Percentiles rank a stretch among this genome's conserved stretches.
Evolutionary conservation across 1,140 invertebrate species (phyloP).

Genomic region (Doryteuthis pealeii): DNA sequence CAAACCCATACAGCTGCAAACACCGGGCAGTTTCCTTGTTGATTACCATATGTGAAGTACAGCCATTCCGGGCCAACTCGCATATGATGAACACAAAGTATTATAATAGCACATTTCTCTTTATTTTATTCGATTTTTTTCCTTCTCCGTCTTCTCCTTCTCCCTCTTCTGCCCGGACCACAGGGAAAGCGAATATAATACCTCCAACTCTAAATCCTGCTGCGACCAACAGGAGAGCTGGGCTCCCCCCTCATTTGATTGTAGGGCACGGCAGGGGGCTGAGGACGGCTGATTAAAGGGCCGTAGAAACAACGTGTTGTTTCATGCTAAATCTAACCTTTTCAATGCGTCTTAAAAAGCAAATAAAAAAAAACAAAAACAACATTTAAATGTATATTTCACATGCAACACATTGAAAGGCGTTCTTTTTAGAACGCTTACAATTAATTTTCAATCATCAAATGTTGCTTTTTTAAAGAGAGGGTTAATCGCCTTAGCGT

Average conservation of each 20-base stretch:
- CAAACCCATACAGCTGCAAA: conserved; percentile 7
- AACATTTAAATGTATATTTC: no score
- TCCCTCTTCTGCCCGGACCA: neutral
- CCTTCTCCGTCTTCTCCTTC: neutral
- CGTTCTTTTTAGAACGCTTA: no score
- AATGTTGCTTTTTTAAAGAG: no score
- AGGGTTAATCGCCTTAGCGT: no score
- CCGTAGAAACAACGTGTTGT: neutral
- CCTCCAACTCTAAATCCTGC: conserved; percentile 5
- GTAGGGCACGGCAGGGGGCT: neutral
- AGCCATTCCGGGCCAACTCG: neutral
- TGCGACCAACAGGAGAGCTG: conserved; percentile 6
- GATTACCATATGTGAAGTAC: neutral
- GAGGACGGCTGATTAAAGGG: conserved; percentile 1
- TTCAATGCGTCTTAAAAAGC: neutral
- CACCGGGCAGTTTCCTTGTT: neutral
- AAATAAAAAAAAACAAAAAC: neutral
- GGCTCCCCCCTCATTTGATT: conserved; percentile 3
- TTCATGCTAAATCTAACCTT: neutral
- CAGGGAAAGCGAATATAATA: neutral
- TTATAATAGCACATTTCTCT: neutral
- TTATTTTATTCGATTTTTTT: conserved; percentile 6
- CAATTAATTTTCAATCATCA: no score
- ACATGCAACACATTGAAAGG: no score
- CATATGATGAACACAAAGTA: neutral